Evolutionary conservation across 2,113 vertebrate genomes (phyloP).

Genomic region (Todiramphus chloris): DNA sequence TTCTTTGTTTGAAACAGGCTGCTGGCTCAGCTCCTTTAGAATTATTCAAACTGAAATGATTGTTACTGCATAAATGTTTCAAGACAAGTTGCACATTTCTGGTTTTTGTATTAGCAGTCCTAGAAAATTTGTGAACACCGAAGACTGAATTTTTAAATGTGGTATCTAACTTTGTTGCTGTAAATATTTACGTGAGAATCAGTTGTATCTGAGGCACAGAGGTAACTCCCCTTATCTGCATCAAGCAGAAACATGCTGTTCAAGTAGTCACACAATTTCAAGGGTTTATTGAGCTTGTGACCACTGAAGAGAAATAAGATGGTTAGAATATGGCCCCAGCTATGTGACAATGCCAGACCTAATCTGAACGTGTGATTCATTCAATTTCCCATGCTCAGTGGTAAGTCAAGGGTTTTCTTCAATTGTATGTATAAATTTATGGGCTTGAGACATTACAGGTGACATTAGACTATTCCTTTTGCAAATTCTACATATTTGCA

Average conservation of each 20-base stretch:
- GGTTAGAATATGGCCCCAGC: not conserved
- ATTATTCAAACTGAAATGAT: not conserved
- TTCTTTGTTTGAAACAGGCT: not conserved
- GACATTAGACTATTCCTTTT: constrained; percentile 15
- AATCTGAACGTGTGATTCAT: not conserved
- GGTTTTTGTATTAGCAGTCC: not conserved
- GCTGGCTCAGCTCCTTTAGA: constrained; percentile 16
- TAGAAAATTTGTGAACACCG: not conserved
- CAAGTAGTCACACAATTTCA: not conserved
- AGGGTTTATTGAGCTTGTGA: not conserved
- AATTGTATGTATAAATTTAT: not conserved
- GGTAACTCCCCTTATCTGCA: not conserved
- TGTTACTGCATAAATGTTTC: not conserved
- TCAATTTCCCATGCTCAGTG: not conserved
- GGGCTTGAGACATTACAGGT: constrained; percentile 25
- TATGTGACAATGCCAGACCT: not conserved
- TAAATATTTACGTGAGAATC: not conserved
- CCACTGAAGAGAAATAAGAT: not conserved
- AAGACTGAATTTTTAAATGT: not conserved
- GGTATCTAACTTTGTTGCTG: not conserved
- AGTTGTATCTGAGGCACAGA: not conserved
- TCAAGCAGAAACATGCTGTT: not conserved
- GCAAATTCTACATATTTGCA: constrained; percentile 2
- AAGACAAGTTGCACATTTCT: not conserved
- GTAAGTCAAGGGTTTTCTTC: constrained; percentile 22